Evolutionary conservation across 2,113 vertebrate species (phyloP).

Genomic region (Syngnathus floridae): DNA sequence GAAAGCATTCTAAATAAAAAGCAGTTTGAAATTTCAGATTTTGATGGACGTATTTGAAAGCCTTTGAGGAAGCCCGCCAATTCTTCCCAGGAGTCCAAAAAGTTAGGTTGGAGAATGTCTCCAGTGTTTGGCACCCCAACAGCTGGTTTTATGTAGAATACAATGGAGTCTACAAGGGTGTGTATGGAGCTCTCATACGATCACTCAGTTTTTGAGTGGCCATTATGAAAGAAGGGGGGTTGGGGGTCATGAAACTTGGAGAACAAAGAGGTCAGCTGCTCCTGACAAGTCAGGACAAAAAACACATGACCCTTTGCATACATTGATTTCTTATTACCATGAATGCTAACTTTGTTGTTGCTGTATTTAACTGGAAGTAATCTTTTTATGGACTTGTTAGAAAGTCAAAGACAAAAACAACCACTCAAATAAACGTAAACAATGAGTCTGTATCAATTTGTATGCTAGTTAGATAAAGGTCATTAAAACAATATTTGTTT

Average conservation of each 20-base stretch:
- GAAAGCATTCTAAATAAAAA: neutral
- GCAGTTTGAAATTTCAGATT: neutral
- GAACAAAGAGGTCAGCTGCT: constrained; percentile 73
- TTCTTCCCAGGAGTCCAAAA: neutral
- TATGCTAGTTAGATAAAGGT: neutral
- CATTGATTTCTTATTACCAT: constrained; percentile 26
- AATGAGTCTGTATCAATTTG: neutral
- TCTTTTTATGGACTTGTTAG: neutral
- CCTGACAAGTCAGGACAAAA: constrained; percentile 63
- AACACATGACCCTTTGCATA: constrained; percentile 19
- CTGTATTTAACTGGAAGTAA: neutral
- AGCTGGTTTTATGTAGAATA: constrained; percentile 39
- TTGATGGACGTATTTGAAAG: neutral
- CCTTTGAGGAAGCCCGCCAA: neutral
- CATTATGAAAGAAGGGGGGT: constrained; percentile 45
- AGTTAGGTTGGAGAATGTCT: neutral
- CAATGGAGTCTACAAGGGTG: constrained; percentile 14
- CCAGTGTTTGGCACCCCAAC: constrained; percentile 17
- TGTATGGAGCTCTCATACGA: constrained; percentile 42
- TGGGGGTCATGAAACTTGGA: constrained; percentile 42
- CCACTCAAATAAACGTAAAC: neutral
- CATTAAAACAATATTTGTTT: neutral
- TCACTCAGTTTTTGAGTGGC: constrained; percentile 40
- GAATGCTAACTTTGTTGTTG: neutral
- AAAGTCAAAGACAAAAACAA: neutral